A percentile compares a stretch with the other conserved stretches of the same genome.
phyloP scores from a whole-genome alignment of 1,140 invertebrate species.

The Prorops nasuta region DNA sequence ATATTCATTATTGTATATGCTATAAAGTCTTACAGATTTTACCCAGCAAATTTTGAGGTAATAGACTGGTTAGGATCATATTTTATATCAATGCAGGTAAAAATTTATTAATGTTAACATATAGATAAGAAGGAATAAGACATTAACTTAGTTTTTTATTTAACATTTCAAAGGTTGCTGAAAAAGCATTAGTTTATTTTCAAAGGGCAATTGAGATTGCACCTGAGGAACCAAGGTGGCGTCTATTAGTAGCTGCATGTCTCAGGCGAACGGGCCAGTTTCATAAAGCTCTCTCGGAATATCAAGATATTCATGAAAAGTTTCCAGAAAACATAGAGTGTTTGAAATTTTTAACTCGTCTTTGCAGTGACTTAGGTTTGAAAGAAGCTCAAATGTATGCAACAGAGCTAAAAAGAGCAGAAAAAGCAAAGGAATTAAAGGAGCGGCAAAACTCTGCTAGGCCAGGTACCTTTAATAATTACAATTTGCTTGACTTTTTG shows the following conservation, averaged over 20 bases:
- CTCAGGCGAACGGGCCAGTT: conserved; percentile 81
- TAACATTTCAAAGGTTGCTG: conserved; percentile 58
- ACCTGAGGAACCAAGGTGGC: conserved; percentile 82
- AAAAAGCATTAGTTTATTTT: conserved; percentile 88
- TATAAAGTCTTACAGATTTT: conserved; percentile 79
- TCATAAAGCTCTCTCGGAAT: conserved; percentile 77
- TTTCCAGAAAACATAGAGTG: conserved; percentile 88
- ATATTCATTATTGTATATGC: no score
- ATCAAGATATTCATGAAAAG: conserved; percentile 73
- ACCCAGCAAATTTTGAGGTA: conserved; percentile 84
- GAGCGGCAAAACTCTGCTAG: conserved; percentile 61
- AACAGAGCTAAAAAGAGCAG: conserved; percentile 77
- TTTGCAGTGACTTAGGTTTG: conserved; percentile 81
- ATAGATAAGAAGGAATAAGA: conserved; percentile 1
- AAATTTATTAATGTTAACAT: background rate
- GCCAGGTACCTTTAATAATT: conserved; percentile 50
- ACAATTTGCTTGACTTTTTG: conserved; percentile 2
- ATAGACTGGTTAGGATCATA: conserved; percentile 92
- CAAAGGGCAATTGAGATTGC: conserved; percentile 85
- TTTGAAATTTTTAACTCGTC: conserved; percentile 78
- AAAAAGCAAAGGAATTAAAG: conserved; percentile 74
- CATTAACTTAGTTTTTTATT: no score
- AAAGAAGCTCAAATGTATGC: conserved; percentile 78
- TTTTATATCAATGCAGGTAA: conserved; percentile 83
- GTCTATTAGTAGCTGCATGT: conserved; percentile 81